Evolutionary conservation across 2,113 vertebrate species (phyloP), one percentile per base, ranked within the genome.

Genomic region (Calidris pugnax): DNA sequence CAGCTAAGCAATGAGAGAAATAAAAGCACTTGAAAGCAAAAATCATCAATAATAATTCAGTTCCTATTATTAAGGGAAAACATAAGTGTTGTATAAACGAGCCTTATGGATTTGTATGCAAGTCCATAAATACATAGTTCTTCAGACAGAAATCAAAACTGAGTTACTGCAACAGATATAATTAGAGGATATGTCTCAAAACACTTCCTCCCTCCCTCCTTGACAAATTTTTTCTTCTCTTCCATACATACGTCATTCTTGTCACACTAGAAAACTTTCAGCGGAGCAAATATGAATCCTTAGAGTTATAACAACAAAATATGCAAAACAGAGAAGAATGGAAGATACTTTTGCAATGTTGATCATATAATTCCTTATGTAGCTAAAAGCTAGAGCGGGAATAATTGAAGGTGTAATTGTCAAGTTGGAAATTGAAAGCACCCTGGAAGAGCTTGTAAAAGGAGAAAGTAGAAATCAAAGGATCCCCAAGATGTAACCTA

Each of bases 21-120:
- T 67, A 91, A 93, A 97, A 96, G 89, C 67, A 41, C 77, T 93
- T 90, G 87, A 95, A 95, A 89, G 51, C 18, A 93, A 96, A 95
- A 92, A 76, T 88, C 41, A 79, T 94, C 86, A 92, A 92, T 91
- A 96, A 96, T 93, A 92, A 85, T 50, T 53, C 56, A 71, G 35
- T 78, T 96, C 43, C 47, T 64, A 87, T 37, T 92, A 94, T 57
- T 93, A 50, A 95, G 89, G 68, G 48, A 94, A 96, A 95, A 53
- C 16, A 13, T 84, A 95, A 96, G 10, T 89, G 59, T 64, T 92
- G 82, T 83, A 90, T 85, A 96, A 97, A 69, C 81, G 66, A 93
- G 47, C 69, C n/a, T 93, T 89, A 83, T 26, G 73, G 27, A 15
- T 94, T 91, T 96, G 27, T 74, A 89, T 72, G 16, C 24, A 75